phyloP scores from a whole-genome alignment of 2,888 invertebrate species.

The Meteorus cinctellus region DNA sequence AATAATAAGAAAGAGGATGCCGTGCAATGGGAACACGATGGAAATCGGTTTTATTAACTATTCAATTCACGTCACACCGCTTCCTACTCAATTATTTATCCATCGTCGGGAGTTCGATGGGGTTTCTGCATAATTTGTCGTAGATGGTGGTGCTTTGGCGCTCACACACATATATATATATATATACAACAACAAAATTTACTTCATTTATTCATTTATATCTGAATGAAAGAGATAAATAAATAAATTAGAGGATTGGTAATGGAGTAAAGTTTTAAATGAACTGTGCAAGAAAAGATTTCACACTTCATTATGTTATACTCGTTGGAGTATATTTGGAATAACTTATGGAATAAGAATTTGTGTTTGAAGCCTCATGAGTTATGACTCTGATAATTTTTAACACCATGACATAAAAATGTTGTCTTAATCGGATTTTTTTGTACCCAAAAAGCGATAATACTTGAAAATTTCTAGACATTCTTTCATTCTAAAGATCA shows the following conservation, averaged over 20 bases:
- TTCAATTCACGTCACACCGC: slow-evolving; percentile 59
- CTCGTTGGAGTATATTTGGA: too few relatives aligned
- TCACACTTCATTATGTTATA: too few relatives aligned
- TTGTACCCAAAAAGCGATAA: background rate
- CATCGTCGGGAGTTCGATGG: slow-evolving; percentile 43
- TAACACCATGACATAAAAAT: too few relatives aligned
- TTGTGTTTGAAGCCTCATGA: too few relatives aligned
- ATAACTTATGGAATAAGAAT: too few relatives aligned
- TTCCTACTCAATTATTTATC: slow-evolving; percentile 66
- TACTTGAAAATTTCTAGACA: background rate
- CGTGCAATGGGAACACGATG: slow-evolving; percentile 42
- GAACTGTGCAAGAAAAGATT: too few relatives aligned
- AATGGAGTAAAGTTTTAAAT: background rate
- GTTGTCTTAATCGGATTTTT: too few relatives aligned
- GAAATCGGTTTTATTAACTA: slow-evolving; percentile 37
- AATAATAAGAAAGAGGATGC: background rate
- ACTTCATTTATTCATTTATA: slow-evolving; percentile 8
- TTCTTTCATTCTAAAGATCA: too few relatives aligned
- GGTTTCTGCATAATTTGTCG: slow-evolving; percentile 34
- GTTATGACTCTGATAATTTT: too few relatives aligned
- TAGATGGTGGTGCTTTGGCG: slow-evolving; percentile 22
- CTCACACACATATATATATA: background rate
- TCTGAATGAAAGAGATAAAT: background rate
- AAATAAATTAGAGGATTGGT: background rate
- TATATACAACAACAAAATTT: slow-evolving; percentile 13